phyloP scores from a whole-genome alignment of 2,113 vertebrate genomes.

The Fukomys damarensis region DNA sequence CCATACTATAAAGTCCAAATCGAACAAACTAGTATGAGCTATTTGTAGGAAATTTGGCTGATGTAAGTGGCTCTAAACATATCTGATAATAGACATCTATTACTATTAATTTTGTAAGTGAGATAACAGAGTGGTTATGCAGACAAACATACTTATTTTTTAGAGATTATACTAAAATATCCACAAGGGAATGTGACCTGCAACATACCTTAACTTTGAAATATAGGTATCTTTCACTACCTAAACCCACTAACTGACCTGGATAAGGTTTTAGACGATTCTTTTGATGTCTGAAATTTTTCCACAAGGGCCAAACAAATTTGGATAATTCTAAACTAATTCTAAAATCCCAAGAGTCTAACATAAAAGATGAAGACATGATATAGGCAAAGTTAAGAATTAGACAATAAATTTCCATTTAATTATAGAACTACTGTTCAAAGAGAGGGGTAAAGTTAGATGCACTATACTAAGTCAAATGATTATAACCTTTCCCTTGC shows the following conservation, averaged over 20 bases:
- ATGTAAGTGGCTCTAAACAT: not conserved
- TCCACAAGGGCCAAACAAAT: not conserved
- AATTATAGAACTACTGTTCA: not conserved
- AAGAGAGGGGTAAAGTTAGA: no score
- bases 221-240: not conserved
- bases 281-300: not conserved
- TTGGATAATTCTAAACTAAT: not conserved
- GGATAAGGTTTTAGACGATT: not conserved
- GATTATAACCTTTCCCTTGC: not conserved
- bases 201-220: conserved; percentile 28
- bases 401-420: not conserved
- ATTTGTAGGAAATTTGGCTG: not conserved
- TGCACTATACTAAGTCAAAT: not conserved
- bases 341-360: conserved; percentile 22
- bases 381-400: not conserved
- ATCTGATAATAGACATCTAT: not conserved
- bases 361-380: not conserved
- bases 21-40: not conserved
- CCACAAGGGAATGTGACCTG: not conserved
- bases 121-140: not conserved
- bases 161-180: not conserved
- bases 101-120: not conserved
- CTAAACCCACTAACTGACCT: not conserved
- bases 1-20: conserved; percentile 36
- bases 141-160: not conserved